Conservation (phyloP, 35 echinoderm and acorn worm genomes). For the Lytechinus variegatus region DNA sequence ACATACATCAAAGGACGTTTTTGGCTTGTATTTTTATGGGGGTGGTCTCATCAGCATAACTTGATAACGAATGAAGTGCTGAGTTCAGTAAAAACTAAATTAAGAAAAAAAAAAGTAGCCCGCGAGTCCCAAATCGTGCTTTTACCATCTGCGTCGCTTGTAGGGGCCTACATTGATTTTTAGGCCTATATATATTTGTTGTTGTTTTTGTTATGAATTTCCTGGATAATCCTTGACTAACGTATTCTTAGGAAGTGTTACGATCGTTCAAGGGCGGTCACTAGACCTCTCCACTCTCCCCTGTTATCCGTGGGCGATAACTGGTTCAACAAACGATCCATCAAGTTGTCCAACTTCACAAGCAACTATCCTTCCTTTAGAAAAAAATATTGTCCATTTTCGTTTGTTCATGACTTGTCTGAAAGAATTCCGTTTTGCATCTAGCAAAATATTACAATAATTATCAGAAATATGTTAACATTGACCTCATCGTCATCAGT, state of each 20-base stretch:
- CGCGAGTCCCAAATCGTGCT: neutral
- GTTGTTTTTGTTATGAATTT: neutral
- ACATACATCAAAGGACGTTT: neutral
- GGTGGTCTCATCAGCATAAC: neutral
- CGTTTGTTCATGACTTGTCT: neutral
- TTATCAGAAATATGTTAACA: neutral
- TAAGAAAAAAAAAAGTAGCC: neutral
- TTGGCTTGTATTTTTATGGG: too few species aligned
- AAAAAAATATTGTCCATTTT: neutral
- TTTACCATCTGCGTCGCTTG: neutral
- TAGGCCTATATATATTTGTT: neutral
- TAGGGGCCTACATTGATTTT: neutral
- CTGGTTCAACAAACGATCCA: neutral
- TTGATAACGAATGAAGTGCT: neutral
- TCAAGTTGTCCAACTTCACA: neutral
- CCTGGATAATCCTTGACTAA: neutral
- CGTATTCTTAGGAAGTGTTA: neutral
- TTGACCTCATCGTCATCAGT: neutral
- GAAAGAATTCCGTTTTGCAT: neutral
- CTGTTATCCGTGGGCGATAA: neutral
- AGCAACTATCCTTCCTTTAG: neutral
- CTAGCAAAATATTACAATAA: neutral
- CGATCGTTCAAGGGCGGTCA: conserved; percentile 35
- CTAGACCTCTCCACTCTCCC: neutral
- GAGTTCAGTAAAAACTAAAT: neutral